Percentiles rank a stretch among this genome's conserved stretches.
Conservation (phyloP, 2,888 invertebrate genomes). For the Yponomeuta cagnagella region DNA sequence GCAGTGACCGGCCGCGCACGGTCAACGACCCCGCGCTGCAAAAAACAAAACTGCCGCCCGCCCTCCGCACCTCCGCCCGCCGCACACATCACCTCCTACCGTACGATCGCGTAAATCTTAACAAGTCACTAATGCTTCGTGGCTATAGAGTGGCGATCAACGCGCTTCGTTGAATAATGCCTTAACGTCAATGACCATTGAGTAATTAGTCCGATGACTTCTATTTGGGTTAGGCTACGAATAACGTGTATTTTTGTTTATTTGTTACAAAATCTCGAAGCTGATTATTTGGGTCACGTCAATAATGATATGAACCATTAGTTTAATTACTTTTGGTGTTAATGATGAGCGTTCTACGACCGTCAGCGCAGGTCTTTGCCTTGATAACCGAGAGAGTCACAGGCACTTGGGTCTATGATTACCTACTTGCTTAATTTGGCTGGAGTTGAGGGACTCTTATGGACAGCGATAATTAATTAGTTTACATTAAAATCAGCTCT, state of each 20-base stretch:
- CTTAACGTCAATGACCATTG: conserved; percentile 48
- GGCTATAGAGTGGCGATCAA: conserved; percentile 18
- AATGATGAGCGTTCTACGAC: neutral
- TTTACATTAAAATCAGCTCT: neutral
- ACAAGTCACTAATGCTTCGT: conserved; percentile 21
- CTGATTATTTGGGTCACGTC: conserved; percentile 35
- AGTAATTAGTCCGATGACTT: conserved; percentile 63
- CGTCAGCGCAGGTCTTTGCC: neutral
- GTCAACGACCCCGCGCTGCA: conserved; percentile 61
- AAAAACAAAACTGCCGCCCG: conserved; percentile 67
- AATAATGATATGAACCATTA: conserved; percentile 33
- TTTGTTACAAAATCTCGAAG: conserved; percentile 14
- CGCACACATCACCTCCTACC: conserved; percentile 26
- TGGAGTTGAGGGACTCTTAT: neutral
- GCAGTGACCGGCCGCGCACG: conserved; percentile 71
- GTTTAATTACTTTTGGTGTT: conserved; percentile 11
- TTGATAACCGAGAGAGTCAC: neutral
- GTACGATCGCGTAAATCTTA: conserved; percentile 15
- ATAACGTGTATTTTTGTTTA: conserved; percentile 12
- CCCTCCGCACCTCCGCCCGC: conserved; percentile 21
- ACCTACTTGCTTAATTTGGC: neutral
- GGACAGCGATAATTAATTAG: neutral
- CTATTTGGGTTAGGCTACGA: conserved; percentile 42
- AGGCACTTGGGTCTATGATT: neutral
- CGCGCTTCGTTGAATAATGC: conserved; percentile 37